Conservation (phyloP, 2,797 vertebrate species). For the Gambusia yucatana region DNA sequence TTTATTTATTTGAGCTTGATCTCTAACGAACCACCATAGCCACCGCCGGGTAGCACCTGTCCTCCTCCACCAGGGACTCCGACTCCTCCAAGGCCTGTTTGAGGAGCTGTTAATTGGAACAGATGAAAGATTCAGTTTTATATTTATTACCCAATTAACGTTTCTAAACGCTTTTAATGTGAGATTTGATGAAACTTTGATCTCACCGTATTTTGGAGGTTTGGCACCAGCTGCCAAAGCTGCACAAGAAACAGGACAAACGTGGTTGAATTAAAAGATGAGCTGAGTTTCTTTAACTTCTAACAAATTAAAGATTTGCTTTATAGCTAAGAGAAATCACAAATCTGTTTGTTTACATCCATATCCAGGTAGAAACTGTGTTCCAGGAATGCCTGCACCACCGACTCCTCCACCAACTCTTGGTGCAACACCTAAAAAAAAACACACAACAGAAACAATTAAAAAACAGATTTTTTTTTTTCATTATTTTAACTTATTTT, state of each 20-base stretch:
- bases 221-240: slow-evolving; percentile 60
- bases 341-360: slow-evolving; percentile 59
- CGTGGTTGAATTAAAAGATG: slow-evolving; percentile 5
- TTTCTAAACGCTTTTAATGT: not conserved
- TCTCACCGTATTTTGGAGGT: slow-evolving; percentile 71
- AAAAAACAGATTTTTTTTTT: not conserved
- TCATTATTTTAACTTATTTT: not conserved
- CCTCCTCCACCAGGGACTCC: slow-evolving; percentile 49
- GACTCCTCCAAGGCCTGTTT: slow-evolving; percentile 50
- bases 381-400: slow-evolving; percentile 42
- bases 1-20: not conserved
- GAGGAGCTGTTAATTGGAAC: slow-evolving; percentile 35
- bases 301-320: not conserved
- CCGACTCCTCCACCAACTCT: slow-evolving; percentile 32
- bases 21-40: slow-evolving; percentile 54
- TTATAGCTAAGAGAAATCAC: not conserved
- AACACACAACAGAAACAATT: not conserved
- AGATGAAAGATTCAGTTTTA: not conserved
- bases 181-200: not conserved
- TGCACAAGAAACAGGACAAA: slow-evolving; percentile 34
- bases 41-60: slow-evolving; percentile 49
- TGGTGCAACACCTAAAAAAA: slow-evolving; percentile 29
- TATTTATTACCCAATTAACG: slow-evolving; percentile 3
- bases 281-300: not conserved
- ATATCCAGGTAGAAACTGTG: slow-evolving; percentile 64